Evolutionary conservation across 2,113 vertebrate species (phyloP).

Genomic region (Polyodon spathula): DNA sequence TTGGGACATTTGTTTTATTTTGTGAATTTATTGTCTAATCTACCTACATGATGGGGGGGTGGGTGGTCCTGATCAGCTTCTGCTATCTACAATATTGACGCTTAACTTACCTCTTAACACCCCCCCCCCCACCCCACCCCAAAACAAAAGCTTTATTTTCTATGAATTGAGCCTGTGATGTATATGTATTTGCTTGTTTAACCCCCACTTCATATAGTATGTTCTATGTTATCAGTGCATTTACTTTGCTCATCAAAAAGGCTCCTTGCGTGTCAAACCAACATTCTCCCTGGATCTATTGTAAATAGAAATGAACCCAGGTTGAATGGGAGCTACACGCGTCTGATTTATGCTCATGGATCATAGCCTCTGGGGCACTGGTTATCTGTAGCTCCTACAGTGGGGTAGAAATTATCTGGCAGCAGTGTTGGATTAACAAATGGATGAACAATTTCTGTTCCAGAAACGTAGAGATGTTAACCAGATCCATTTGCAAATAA

Average conservation of each 20-base stretch:
- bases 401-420: slow-evolving; percentile 59
- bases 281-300: slow-evolving; percentile 56
- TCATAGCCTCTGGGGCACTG: slow-evolving; percentile 50
- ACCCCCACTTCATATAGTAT: background rate
- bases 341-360: slow-evolving; percentile 66
- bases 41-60: too few species aligned
- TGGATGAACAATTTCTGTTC: slow-evolving; percentile 60
- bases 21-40: too few species aligned
- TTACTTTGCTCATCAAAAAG: slow-evolving; percentile 43
- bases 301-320: slow-evolving; percentile 69
- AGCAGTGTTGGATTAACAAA: slow-evolving; percentile 40
- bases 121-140: too few species aligned
- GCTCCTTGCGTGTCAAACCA: slow-evolving; percentile 45
- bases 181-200: too few species aligned
- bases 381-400: slow-evolving; percentile 67
- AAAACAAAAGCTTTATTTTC: too few species aligned
- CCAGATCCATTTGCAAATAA: slow-evolving; percentile 79
- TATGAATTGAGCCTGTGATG: too few species aligned
- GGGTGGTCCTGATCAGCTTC: too few species aligned
- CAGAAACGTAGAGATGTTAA: slow-evolving; percentile 66
- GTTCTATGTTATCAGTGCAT: background rate
- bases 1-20: too few species aligned
- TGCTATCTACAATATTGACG: too few species aligned
- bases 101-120: too few species aligned
- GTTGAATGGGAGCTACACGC: slow-evolving; percentile 69